Percentiles rank a stretch among this genome's conserved stretches.
Conservation (phyloP, 2,888 invertebrate genomes). For the Pseudoips prasinana region DNA sequence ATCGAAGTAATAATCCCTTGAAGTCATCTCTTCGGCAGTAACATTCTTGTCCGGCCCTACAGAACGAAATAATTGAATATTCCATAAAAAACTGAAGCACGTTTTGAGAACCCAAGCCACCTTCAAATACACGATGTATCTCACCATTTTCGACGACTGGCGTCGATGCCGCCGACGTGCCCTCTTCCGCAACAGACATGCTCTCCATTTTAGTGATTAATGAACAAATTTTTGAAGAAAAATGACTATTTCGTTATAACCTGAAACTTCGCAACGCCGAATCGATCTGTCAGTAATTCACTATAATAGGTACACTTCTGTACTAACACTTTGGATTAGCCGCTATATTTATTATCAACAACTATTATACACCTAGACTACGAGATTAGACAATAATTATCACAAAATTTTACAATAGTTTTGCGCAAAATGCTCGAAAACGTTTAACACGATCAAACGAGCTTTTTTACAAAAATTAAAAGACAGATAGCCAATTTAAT, state of each 20-base stretch:
- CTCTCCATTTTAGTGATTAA: conserved; percentile 68
- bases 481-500: conserved; percentile 26
- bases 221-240: conserved; percentile 44
- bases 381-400: conserved; percentile 37
- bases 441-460: conserved; percentile 42
- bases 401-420: conserved; percentile 39
- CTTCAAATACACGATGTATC: conserved; percentile 34
- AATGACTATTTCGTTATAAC: conserved; percentile 51
- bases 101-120: conserved; percentile 54
- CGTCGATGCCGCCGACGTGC: conserved; percentile 65
- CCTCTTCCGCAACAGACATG: conserved; percentile 76
- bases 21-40: conserved; percentile 98
- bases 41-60: conserved; percentile 80
- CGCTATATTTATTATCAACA: conserved; percentile 25
- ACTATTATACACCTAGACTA: conserved; percentile 29
- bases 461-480: conserved; percentile 53
- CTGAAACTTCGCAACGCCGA: conserved; percentile 65
- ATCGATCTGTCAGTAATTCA: conserved; percentile 62
- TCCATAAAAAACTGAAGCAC: conserved; percentile 56
- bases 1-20: conserved; percentile 99
- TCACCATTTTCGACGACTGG: conserved; percentile 74
- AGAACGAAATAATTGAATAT: conserved; percentile 17
- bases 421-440: conserved; percentile 46
- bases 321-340: conserved; percentile 24
- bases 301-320: conserved; percentile 20